Evolutionary conservation across 2,113 vertebrate species (phyloP).

Genomic region (Holacanthus passer): DNA sequence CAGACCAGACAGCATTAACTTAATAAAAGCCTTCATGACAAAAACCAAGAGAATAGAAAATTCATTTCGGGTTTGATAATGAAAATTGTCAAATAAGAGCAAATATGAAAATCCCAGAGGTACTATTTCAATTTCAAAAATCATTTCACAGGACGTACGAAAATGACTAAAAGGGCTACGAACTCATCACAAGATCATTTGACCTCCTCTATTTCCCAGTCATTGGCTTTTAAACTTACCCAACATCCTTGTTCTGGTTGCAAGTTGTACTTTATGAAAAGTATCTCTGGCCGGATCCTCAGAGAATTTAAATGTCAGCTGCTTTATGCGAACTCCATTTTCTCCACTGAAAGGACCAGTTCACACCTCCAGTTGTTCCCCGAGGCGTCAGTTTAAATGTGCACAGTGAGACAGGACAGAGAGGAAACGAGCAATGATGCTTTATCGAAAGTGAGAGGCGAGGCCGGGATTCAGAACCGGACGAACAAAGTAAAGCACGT

Average conservation of each 20-base stretch:
- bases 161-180: constrained; percentile 5
- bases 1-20: constrained; percentile 33
- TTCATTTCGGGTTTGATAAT: constrained; percentile 5
- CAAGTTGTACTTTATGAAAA: constrained; percentile 15
- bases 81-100: not conserved
- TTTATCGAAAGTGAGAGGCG: constrained; percentile 2
- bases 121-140: constrained; percentile 32
- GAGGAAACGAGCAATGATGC: not conserved
- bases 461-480: not conserved
- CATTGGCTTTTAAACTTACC: not conserved
- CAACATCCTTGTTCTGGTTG: not conserved
- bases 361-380: constrained; percentile 52
- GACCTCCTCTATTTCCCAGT: not conserved
- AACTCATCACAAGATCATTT: not conserved
- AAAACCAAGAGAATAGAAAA: constrained; percentile 29
- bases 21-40: constrained; percentile 16
- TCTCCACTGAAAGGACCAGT: constrained; percentile 52
- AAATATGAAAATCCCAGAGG: constrained; percentile 5
- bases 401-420: constrained; percentile 1
- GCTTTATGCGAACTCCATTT: constrained; percentile 54
- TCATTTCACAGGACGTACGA: not conserved
- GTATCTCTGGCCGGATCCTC: constrained; percentile 21
- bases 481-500: not conserved
- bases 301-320: constrained; percentile 54
- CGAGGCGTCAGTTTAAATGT: constrained; percentile 6